Conservation (phyloP, 2,888 invertebrate species). For the Pterobdella sp. region DNA sequence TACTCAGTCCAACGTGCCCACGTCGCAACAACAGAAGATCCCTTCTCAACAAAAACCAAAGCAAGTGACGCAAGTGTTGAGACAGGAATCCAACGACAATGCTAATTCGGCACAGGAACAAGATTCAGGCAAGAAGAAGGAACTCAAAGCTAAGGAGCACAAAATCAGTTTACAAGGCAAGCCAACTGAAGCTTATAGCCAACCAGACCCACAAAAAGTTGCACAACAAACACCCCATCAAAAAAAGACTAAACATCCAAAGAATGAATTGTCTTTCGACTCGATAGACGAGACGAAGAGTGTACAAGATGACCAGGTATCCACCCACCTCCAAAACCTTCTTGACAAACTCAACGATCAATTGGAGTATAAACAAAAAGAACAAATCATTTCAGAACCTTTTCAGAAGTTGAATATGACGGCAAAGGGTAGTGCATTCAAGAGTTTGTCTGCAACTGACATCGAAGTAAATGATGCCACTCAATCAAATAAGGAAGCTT, state of each 20-base stretch:
- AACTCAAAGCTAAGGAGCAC: not conserved
- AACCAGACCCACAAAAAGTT: conserved; percentile 21
- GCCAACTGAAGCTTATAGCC: conserved; percentile 3
- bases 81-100: conserved; percentile 14
- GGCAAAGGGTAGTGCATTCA: not conserved
- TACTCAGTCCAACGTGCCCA: not conserved
- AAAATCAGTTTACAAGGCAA: conserved; percentile 9
- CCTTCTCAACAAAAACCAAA: conserved; percentile 29
- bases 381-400: not conserved
- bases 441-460: not conserved
- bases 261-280: not conserved
- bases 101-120: conserved; percentile 24
- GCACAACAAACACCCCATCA: conserved; percentile 3
- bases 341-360: not conserved
- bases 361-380: conserved; percentile 7
- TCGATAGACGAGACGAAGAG: not conserved
- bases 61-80: not conserved
- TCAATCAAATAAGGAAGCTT: not conserved
- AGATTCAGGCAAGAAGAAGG: not conserved
- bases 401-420: not conserved
- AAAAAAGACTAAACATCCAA: conserved; percentile 6
- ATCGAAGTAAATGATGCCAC: conserved; percentile 17
- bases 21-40: conserved; percentile 29
- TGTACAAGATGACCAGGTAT: not conserved
- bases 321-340: not conserved